A percentile compares a stretch with the other conserved stretches of the same genome.
These are phyloP conservation scores for Holacanthus passer DNA, from an alignment of 2,113 vertebrate genomes.

Conservation along the genomic window DNA sequence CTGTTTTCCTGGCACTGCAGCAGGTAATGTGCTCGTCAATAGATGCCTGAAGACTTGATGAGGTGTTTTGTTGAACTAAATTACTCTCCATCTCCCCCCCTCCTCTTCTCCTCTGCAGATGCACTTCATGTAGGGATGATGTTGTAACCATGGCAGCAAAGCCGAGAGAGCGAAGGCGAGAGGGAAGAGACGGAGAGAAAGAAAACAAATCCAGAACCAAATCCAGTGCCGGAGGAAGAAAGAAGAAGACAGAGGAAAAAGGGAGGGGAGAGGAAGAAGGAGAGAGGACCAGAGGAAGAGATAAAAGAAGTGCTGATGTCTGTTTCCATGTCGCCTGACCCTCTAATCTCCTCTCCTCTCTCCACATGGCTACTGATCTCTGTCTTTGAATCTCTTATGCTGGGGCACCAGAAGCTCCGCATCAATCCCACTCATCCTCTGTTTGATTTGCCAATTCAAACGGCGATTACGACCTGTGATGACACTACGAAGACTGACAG, in stretches of 20 bases:
- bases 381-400: constrained; percentile 58
- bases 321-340: constrained; percentile 59
- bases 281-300: constrained; percentile 59
- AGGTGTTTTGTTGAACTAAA: constrained; percentile 75
- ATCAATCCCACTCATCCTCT: constrained; percentile 67
- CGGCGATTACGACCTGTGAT: constrained; percentile 55
- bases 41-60: constrained; percentile 67
- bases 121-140: constrained; percentile 93
- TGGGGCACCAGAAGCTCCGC: constrained; percentile 60
- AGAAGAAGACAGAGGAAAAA: constrained; percentile 54
- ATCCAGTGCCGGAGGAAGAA: constrained; percentile 76
- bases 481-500: constrained; percentile 61
- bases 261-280: constrained; percentile 56
- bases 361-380: constrained; percentile 59
- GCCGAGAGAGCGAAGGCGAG: constrained; percentile 70
- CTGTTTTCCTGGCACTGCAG: constrained; percentile 54
- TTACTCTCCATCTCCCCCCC: constrained; percentile 58
- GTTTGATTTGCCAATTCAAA: constrained; percentile 67
- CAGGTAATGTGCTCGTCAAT: constrained; percentile 62
- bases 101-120: constrained; percentile 84
- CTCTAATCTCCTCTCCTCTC: constrained; percentile 75
- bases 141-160: constrained; percentile 85
- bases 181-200: constrained; percentile 65
- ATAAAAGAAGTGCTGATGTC: constrained; percentile 63
- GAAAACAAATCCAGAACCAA: constrained; percentile 82